These are phyloP conservation scores for Eumaeus atala DNA, from an alignment of 1,140 invertebrate species.

Conservation along the genomic window DNA sequence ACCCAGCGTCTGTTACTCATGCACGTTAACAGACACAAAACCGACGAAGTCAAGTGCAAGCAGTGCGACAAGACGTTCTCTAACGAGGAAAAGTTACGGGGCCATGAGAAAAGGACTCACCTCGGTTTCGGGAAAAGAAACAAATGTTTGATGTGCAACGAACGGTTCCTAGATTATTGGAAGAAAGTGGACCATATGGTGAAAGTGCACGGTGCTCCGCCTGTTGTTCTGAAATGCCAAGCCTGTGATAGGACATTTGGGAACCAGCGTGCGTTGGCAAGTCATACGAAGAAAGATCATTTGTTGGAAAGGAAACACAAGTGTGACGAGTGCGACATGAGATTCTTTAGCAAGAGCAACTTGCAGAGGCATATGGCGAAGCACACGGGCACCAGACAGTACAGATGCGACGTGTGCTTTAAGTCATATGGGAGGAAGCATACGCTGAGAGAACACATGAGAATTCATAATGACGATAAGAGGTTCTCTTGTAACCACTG, in stretches of 20 bases:
- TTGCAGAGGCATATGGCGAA: conserved; percentile 81
- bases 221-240: conserved; percentile 41
- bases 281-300: conserved; percentile 48
- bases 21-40: conserved; percentile 40
- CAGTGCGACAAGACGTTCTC: conserved; percentile 42
- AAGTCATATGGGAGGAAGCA: conserved; percentile 86
- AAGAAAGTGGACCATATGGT: conserved; percentile 49
- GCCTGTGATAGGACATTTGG: conserved; percentile 43
- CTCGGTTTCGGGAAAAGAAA: conserved; percentile 36
- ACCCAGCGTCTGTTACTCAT: conserved; percentile 28
- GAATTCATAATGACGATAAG: conserved; percentile 44
- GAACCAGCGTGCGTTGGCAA: conserved; percentile 32
- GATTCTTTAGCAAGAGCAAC: conserved; percentile 83
- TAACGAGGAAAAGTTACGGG: conserved; percentile 30
- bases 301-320: conserved; percentile 40
- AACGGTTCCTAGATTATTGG: conserved; percentile 46
- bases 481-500: conserved; percentile 39
- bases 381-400: conserved; percentile 84
- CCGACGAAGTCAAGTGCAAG: conserved; percentile 34
- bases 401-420: conserved; percentile 83
- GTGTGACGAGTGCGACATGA: conserved; percentile 77
- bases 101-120: conserved; percentile 39
- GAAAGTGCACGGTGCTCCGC: conserved; percentile 35
- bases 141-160: conserved; percentile 40
- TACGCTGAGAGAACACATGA: conserved; percentile 82